A percentile compares a stretch with the other conserved stretches of the same genome.
phyloP scores from a whole-genome alignment of 2,113 vertebrate species.

The Rhinolophus sinicus region DNA sequence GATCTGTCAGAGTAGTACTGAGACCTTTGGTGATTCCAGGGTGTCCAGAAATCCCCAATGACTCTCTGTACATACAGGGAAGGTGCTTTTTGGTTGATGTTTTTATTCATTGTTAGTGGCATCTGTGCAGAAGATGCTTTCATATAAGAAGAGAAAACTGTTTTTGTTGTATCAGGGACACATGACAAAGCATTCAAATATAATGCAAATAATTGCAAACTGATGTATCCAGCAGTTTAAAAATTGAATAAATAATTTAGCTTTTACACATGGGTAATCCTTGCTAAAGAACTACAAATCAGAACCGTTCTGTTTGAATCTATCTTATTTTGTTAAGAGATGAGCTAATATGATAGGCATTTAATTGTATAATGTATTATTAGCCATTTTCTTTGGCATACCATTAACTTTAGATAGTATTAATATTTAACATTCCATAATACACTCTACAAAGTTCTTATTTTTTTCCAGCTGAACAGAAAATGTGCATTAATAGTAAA shows the following conservation, averaged over 20 bases:
- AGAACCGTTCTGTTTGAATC: slow-evolving; percentile 83
- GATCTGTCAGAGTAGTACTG: not conserved
- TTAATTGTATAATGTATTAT: slow-evolving; percentile 90
- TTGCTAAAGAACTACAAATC: slow-evolving; percentile 86
- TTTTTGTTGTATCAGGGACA: slow-evolving; percentile 81
- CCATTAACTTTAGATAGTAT: slow-evolving; percentile 89
- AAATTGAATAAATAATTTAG: slow-evolving; percentile 87
- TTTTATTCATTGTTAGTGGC: not conserved
- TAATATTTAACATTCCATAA: slow-evolving; percentile 89
- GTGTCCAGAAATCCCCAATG: not conserved
- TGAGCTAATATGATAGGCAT: slow-evolving; percentile 88
- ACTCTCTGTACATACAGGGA: not conserved
- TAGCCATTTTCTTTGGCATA: slow-evolving; percentile 88
- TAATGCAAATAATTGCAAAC: slow-evolving; percentile 87
- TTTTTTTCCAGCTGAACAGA: slow-evolving; percentile 79
- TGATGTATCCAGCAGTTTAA: slow-evolving; percentile 82
- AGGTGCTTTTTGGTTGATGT: not conserved
- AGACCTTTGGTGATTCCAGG: not conserved
- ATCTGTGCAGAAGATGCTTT: slow-evolving; percentile 56
- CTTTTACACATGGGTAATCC: slow-evolving; percentile 85
- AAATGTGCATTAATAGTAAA: slow-evolving; percentile 83
- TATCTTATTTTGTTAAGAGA: slow-evolving; percentile 89
- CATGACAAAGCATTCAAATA: slow-evolving; percentile 84
- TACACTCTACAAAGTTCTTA: slow-evolving; percentile 84
- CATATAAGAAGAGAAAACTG: slow-evolving; percentile 65